Conservation (phyloP, 2,797 vertebrate species). For the Holocentrus rufus region DNA sequence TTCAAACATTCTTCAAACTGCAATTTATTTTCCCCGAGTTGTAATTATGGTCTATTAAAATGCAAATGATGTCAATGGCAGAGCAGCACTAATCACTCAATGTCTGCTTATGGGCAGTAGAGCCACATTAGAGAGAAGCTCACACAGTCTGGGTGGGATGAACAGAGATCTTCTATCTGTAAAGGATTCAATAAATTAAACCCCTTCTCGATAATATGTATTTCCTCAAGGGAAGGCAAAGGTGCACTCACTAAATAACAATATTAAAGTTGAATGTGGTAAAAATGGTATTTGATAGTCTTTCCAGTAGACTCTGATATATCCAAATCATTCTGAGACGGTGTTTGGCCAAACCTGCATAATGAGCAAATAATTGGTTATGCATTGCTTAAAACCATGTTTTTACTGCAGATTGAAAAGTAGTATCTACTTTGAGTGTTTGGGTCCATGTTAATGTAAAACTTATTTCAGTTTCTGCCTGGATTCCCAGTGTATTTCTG, state of each 20-base stretch:
- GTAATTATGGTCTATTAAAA: conserved; percentile 86
- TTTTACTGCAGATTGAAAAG: not conserved
- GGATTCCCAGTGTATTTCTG: no score
- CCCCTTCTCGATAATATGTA: conserved; percentile 16
- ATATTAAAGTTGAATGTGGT: conserved; percentile 8
- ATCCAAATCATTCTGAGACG: not conserved
- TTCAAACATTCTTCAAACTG: conserved; percentile 83
- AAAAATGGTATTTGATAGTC: not conserved
- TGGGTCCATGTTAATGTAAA: not conserved
- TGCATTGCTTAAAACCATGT: not conserved
- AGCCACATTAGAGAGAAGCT: conserved; percentile 71
- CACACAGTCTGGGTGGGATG: conserved; percentile 61
- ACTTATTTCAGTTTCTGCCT: not conserved
- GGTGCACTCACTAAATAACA: conserved; percentile 1
- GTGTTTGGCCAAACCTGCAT: not conserved
- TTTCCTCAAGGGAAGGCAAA: conserved; percentile 36
- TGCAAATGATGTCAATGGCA: conserved; percentile 84
- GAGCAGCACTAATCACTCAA: conserved; percentile 81
- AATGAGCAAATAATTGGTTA: not conserved
- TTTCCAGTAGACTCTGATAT: not conserved
- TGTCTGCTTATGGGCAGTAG: conserved; percentile 80
- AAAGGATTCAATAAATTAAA: conserved; percentile 65
- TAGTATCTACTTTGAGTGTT: not conserved
- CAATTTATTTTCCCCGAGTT: conserved; percentile 83
- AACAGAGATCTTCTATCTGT: conserved; percentile 67